Base-by-base conservation (phyloP, 23 tunicate genomes). In the Halocynthia roretzi region DNA sequence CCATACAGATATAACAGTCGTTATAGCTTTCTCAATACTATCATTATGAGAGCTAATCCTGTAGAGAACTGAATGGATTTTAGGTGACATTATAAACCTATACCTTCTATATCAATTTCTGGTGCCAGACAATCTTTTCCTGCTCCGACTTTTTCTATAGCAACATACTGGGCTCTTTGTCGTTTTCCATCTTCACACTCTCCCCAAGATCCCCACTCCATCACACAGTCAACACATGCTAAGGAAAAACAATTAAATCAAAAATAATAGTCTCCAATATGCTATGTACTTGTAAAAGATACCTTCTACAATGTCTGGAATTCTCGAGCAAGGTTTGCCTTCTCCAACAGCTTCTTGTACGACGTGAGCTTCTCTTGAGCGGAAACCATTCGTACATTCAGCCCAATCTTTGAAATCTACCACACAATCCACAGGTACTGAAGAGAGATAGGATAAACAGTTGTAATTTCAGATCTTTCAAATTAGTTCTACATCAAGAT, bases 381-480 rank as follows among this genome's bases (percentile, higher is more conserved):
- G 62, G 10, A 18, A 10, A 31, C 84, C 87, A 19, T 76, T 53
- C 23, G 17, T 50, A 68, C 97, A 91, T 9, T 71, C 83, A 51
- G 80, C 6, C 90, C 90, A 91, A 7, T 72, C 75, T 7, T 72
- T 70, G 67, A 68, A 85, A 50, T 50, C 83, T 22, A 82, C 79
- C 71, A 58, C 83, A 68, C 96, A 90, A 52, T 90, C 82, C n/a
- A 90, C 71, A 8, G 96, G 89, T 53, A 70, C 96, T 90, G 54
- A 31, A 77, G 19, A 10, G 57, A 71, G 15, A 56, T 31, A 31
- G 44, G 44, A 31, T 0, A 31, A 31, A 31, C 44, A 31, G 44
- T 31, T 31, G 44, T 0, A 31, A 31, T 31, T 31, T 31, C 4
- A 31, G 44, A 31, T 31, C 44, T 31, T 31, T 31, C 44, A 31